Evolutionary conservation across 2,888 invertebrate genomes (phyloP).

Genomic region (Yponomeuta evonymella): DNA sequence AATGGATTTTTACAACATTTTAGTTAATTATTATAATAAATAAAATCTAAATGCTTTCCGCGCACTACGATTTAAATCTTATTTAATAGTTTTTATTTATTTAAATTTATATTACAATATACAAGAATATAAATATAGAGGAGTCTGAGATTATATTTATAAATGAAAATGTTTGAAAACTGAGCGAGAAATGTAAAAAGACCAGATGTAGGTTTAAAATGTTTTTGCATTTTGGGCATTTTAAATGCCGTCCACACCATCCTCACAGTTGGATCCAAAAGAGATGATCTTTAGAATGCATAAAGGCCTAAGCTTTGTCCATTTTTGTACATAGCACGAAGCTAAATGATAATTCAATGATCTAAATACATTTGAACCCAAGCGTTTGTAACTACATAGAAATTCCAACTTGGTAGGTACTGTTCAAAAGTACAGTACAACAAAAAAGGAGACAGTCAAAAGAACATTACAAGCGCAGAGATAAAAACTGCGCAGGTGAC

Average conservation of each 20-base stretch:
- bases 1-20: conserved; percentile 37
- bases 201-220: background rate
- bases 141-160: conserved; percentile 17
- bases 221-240: background rate
- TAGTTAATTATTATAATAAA: conserved; percentile 20
- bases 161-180: conserved; percentile 1
- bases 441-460: no score
- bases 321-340: no score
- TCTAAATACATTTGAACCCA: background rate
- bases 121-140: conserved; percentile 54
- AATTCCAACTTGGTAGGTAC: background rate
- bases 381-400: background rate
- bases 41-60: conserved; percentile 30
- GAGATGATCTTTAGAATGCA: no score
- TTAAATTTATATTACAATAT: conserved; percentile 43
- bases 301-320: no score
- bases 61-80: conserved; percentile 25
- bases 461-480: background rate
- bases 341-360: no score
- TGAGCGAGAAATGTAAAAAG: background rate
- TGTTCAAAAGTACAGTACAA: background rate
- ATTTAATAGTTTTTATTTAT: conserved; percentile 42
- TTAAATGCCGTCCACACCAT: no score
- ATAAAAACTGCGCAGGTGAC: background rate
- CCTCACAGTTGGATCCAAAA: no score